Evolutionary conservation across 2,113 vertebrate species (phyloP).

Genomic region (Amblyopsis rosae): DNA sequence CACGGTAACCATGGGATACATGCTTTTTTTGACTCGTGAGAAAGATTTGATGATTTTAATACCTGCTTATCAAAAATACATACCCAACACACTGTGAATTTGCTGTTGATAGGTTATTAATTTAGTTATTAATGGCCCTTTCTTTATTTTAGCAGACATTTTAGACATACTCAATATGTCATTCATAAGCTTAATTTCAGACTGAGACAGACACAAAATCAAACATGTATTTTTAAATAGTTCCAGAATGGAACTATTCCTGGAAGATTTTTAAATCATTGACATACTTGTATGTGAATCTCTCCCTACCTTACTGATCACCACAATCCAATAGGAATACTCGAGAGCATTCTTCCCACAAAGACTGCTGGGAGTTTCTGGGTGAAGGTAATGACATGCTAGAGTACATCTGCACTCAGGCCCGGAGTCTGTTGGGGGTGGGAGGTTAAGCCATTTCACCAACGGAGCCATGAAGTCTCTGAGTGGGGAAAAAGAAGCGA

Average conservation of each 20-base stretch:
- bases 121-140: conserved; percentile 59
- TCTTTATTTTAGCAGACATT: conserved; percentile 33
- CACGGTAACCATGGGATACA: conserved; percentile 47
- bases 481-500: conserved; percentile 44
- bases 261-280: neutral
- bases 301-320: neutral
- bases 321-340: conserved; percentile 8
- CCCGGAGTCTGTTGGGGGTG: conserved; percentile 13
- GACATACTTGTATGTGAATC: neutral
- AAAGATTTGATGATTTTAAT: conserved; percentile 47
- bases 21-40: conserved; percentile 29
- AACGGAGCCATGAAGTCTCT: conserved; percentile 66
- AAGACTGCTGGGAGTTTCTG: conserved; percentile 33
- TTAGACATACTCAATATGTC: conserved; percentile 17
- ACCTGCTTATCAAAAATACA: conserved; percentile 56
- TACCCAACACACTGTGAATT: conserved; percentile 29
- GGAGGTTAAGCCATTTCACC: conserved; percentile 58
- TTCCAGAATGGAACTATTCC: neutral
- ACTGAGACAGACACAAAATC: too few relatives aligned
- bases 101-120: conserved; percentile 53
- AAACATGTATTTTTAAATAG: conserved; percentile 5
- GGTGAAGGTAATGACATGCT: conserved; percentile 50
- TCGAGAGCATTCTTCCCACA: conserved; percentile 25
- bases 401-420: conserved; percentile 24
- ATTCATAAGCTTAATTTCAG: neutral